phyloP scores from a whole-genome alignment of 2,113 vertebrate genomes.

The Sander vitreus region DNA sequence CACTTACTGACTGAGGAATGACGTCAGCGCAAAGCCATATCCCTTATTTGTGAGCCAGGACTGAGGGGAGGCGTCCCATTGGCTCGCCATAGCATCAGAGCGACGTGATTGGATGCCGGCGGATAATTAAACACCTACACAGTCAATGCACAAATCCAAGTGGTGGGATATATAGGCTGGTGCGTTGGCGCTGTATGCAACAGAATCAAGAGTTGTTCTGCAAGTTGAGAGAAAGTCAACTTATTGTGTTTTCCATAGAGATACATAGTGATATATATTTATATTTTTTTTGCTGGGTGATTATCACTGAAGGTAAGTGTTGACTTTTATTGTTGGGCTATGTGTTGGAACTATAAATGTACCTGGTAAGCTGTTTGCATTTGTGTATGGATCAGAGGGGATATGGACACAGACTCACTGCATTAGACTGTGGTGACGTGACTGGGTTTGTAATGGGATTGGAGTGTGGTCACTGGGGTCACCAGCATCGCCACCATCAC shows the following conservation, averaged over 20 bases:
- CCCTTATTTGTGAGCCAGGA: conserved; percentile 74
- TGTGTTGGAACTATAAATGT: conserved; percentile 11
- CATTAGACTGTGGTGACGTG: conserved; percentile 19
- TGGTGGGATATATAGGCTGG: conserved; percentile 90
- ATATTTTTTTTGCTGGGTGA: conserved; percentile 68
- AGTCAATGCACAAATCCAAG: conserved; percentile 84
- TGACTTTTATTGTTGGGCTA: conserved; percentile 41
- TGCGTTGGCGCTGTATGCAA: conserved; percentile 74
- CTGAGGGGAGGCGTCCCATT: conserved; percentile 69
- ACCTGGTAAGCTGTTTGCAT: conserved; percentile 1
- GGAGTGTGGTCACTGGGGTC: conserved; percentile 46
- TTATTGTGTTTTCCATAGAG: conserved; percentile 67
- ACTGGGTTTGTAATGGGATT: conserved; percentile 46
- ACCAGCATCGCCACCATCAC: conserved; percentile 5
- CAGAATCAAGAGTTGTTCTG: conserved; percentile 80
- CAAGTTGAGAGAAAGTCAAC: conserved; percentile 81
- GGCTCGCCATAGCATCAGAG: conserved; percentile 67
- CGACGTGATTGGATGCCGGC: conserved; percentile 83
- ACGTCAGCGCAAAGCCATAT: conserved; percentile 83
- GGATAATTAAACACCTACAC: conserved; percentile 89
- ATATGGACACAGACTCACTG: neutral
- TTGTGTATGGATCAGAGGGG: conserved; percentile 10
- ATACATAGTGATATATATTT: conserved; percentile 61
- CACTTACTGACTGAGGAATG: conserved; percentile 83
- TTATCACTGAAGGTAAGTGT: conserved; percentile 79